A percentile compares a stretch with the other conserved stretches of the same genome.
Evolutionary conservation across 1,140 invertebrate genomes (phyloP).

Genomic region (Diorhabda sublineata): DNA sequence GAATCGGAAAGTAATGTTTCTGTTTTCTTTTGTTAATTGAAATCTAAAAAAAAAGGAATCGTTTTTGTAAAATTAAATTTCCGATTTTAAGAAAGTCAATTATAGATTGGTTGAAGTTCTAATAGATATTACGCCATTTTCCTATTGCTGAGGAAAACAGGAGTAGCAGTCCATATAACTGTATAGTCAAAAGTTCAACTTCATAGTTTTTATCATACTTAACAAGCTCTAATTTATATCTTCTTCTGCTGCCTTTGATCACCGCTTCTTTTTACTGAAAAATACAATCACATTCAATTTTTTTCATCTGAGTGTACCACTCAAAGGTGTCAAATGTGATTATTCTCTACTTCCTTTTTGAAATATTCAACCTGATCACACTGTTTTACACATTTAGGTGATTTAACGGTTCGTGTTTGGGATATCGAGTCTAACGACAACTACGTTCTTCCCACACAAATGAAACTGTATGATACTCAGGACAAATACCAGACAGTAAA

Average conservation of each 20-base stretch:
- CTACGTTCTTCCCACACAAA: constrained; percentile 64
- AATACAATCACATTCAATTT: too few species aligned
- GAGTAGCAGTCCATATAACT: neutral
- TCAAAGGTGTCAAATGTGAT: neutral
- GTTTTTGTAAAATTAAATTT: too few species aligned
- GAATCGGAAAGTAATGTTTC: neutral
- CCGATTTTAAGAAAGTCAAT: too few species aligned
- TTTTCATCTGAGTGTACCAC: neutral
- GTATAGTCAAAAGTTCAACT: too few species aligned
- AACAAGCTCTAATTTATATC: too few species aligned
- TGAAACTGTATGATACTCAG: constrained; percentile 39
- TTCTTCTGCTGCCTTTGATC: too few species aligned
- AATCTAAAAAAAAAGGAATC: too few species aligned
- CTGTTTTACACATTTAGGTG: constrained; percentile 47
- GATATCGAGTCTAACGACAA: constrained; percentile 91
- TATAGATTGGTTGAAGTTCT: too few species aligned
- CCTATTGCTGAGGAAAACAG: neutral
- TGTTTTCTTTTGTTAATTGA: neutral
- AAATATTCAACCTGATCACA: neutral
- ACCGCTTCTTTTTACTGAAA: too few species aligned
- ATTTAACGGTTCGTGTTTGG: constrained; percentile 84
- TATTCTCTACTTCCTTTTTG: neutral
- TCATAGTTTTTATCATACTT: too few species aligned
- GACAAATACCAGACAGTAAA: constrained; percentile 42
- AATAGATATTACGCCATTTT: neutral